Base-by-base conservation (phyloP, 2,113 vertebrate species). In the Calyptommatus sinebrachiatus region DNA sequence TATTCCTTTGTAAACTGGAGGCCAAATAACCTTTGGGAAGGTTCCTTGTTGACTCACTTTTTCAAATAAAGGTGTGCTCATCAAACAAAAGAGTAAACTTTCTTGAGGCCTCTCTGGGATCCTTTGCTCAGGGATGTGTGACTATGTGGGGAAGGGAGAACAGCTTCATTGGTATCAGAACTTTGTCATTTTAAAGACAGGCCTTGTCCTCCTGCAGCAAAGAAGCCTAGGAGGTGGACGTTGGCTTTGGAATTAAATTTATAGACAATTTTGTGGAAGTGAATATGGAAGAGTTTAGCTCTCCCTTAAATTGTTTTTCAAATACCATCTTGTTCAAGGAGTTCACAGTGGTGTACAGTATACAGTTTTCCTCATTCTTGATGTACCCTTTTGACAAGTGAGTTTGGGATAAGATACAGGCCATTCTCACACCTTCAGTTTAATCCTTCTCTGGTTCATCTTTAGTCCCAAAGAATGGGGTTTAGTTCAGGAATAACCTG, bases 1-100 rank as follows among this genome's bases (percentile, higher is more conserved):
- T 67, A 68, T 75, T 83, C 66, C 29, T 76, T 16, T 74, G 66
- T 31, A 78, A 73, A 46, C 60, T 77, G 24, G 48, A 79, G 45
- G 50, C 24, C 67, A 78, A 57, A 8, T 67, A 63, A 69, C 69
- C 46, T 70, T 78, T 60, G 11, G 29, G 76, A 83, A 82, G 31
- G 35, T 62, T 81, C 53, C 57, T 28, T 70, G 53, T 76, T 81
- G 79, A 76, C 73, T 81, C 65, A 62, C 41, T 81, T 81, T 48
- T n/a, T 76, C 53, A 76, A 76, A 75, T 45, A 81, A 81, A 81
- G 73, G 79, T 81, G 66, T 73, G 62, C 53, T 70, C 41, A 69
- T 20, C 61, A 46, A 81, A 81, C 50, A 68, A 26, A 61, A 60
- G 76, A 29, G 65, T 61, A 75, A 80, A 81, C 35, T 28, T 46